A percentile compares a stretch with the other conserved stretches of the same genome.
phyloP scores from a whole-genome alignment of 2,797 vertebrate genomes.

The Neosalanx taihuensis region DNA sequence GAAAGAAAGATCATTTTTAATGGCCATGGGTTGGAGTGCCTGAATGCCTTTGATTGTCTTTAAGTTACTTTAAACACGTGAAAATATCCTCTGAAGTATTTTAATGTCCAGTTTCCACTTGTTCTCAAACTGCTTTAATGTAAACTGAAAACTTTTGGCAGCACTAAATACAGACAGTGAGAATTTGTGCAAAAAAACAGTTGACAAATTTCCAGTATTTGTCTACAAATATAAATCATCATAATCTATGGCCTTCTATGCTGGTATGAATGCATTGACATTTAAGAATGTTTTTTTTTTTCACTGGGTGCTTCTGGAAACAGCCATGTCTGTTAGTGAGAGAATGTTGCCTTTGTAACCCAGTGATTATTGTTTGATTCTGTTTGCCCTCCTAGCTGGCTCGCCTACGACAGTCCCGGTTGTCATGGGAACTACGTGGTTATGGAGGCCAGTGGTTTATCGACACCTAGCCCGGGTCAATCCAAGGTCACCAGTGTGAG shows the following conservation, averaged over 20 bases:
- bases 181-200: no score
- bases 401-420: constrained; percentile 76
- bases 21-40: no score
- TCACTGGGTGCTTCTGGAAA: neutral
- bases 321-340: neutral
- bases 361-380: constrained; percentile 7
- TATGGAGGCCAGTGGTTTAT: constrained; percentile 67
- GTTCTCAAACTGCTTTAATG: no score
- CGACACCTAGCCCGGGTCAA: constrained; percentile 63
- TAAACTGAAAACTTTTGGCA: no score
- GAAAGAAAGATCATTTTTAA: neutral
- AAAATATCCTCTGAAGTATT: no score
- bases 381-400: constrained; percentile 69
- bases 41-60: neutral
- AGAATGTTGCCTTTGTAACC: neutral
- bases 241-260: no score
- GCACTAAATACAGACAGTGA: no score
- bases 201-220: no score
- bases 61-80: neutral
- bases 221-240: no score
- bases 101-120: no score
- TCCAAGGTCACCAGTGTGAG: constrained; percentile 56
- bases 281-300: no score
- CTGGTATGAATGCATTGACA: no score
- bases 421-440: constrained; percentile 76